Evolutionary conservation across 2,797 vertebrate genomes (phyloP), one percentile per base, ranked within the genome.

Genomic region (Thaleichthys pacificus): DNA sequence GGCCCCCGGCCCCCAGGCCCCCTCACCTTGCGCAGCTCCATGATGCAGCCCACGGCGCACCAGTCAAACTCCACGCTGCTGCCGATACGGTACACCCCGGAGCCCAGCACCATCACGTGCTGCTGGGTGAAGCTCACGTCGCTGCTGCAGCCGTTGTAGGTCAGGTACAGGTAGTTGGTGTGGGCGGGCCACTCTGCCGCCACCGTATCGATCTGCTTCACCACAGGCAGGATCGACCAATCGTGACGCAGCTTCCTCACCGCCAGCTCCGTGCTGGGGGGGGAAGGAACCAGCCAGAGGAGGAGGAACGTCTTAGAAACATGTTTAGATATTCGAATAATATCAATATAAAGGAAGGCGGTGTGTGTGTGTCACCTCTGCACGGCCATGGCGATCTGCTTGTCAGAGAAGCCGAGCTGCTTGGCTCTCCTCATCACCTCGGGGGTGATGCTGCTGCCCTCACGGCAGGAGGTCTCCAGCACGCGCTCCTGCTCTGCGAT

Each of bases 21-120:
- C 4, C 35, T 60, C 1, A 96, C 97, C 96, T 97, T 96, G 67
- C 97, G 93, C 57, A 99, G 95, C 88, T 99, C 95, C 49, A 91
- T 97, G 90, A 98, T 99, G 86, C 96, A 99, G 15, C 97, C 96
- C 0, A 99, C 97, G 0, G 97, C 97, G 0, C 97, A 99, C 97
- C 97, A 99, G 73, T 99, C 97, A 0, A 99, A 99, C 84, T 99
- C 97, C 0, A 99, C 97, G 0, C 97, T 98, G 93, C 97, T 99
- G 86, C 97, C 97, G 0, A 99, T 99, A 72, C 97, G 96, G 87
- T 99, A 99, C 19, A 98, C 97, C 0, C 97, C 97, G 0, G 97
- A 99, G 82, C 97, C 97, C 0, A 99, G 96, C 72, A 99, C 97
- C 93, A 99, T 96, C 81, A 98, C 94, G 0, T 98, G 97, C 11